Evolutionary conservation across 2,113 vertebrate genomes (phyloP), one percentile per base, ranked within the genome.

Genomic region (Sprattus sprattus): DNA sequence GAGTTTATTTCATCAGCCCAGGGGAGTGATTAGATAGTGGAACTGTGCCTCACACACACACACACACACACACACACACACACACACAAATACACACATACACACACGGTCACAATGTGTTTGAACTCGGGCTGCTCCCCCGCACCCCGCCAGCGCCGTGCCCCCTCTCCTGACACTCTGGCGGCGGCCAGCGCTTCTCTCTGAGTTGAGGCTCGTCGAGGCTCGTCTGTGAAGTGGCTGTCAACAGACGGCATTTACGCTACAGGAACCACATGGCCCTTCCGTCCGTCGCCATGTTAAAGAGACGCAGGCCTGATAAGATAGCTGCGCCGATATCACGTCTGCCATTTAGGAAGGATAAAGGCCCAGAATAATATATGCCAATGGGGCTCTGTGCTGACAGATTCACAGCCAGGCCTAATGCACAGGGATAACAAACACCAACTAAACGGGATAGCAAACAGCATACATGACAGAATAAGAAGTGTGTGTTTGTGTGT

Each of bases 1-100:
- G 95, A 93, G 94, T 95, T 96, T 95, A 95, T 92, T 95, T 93
- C 92, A 94, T 93, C 93, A 89, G 90, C 89, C 89, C 88, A 89
- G 90, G 90, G 92, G 88, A 91, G 89, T 93, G 94, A 96, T 95
- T 94, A 94, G 94, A 95, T 95, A 94, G 90, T 88, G 91, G 89
- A 86, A 84, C 8, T 25, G 85, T 89, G 89, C 84, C 64, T 89
- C 91, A 90, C 91, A 88, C 89, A 89, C 91, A 82, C 54, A 78
- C 84, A 15, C 84, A 25, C 71, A 47, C 83, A 81, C 45, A 9
- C 60, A 67, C 60, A 67, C 60, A 67, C 60, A 67, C 60, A 67
- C 60, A 67, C 60, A 67, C n/a, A n/a, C 57, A 64, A 90, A 90
- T 90, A 88, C 89, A 89, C 91, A 82, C 64, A 83, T 83, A 20